Base-by-base conservation (phyloP, 2,797 vertebrate species). In the Aeoliscus strigatus region DNA sequence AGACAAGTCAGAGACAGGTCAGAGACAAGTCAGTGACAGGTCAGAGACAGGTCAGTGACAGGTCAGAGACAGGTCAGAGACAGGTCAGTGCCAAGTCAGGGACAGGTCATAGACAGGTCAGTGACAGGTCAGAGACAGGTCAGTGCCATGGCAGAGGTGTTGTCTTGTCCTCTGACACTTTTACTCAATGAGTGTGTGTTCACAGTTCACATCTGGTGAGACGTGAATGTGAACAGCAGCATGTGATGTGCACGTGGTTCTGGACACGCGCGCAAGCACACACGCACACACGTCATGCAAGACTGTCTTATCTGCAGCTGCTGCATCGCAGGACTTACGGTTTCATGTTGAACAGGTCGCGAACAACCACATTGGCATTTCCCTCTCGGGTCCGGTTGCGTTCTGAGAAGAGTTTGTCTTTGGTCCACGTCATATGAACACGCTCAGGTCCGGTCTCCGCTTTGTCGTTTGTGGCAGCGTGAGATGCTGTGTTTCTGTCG, bases 401-500 rank as follows among this genome's bases (percentile, higher is more conserved):
- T 69, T 97, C 94, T 0, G 84, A 76, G 5, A 87, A 79, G 40
- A 96, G 77, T 70, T 94, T 98, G 51, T 98, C 96, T 83, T 94
- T 97, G 4, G 96, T 98, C 96, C 95, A 98, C 26, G 96, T 98
- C 96, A 98, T 98, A 34, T 98, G 94, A 23, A 97, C 90, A 34
- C 80, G 88, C 13, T 97, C 93, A 0, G 90, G 89, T 0, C 65
- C 53, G 2, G 74, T 27, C 4, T 89, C 62, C 0, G 79, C 58
- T 38, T 86, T 87, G 56, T 87, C 86, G 0, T 83, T 86, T 2
- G 80, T 36, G 0, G 86, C 14, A 0, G 86, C 81, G 14, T 90
- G 93, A 0, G 93, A 91, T 0, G 91, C 93, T 0, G 92, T 96
- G 80, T 97, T 97, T 72, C 90, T 88, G 79, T 98, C 96, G 0